Percentiles rank a stretch among this genome's conserved stretches.
Conservation (phyloP, 2,797 vertebrate genomes). For the Coccyzus lansbergi region DNA sequence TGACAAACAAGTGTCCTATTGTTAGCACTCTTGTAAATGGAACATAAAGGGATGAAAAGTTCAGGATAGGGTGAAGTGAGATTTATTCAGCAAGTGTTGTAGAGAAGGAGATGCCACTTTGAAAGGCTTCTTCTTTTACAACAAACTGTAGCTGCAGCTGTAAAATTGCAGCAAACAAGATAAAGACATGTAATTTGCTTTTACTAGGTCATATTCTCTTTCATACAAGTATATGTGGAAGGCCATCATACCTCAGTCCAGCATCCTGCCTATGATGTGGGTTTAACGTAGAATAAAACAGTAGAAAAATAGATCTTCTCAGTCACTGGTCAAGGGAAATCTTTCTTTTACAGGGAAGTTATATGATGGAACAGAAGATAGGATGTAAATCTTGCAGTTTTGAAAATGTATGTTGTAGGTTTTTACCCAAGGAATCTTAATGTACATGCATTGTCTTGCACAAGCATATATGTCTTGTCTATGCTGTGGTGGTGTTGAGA, state of each 20-base stretch:
- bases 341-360: not conserved
- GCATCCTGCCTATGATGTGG: not conserved
- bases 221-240: not conserved
- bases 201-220: not conserved
- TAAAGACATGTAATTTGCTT: not conserved
- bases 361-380: not conserved
- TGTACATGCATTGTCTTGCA: not conserved
- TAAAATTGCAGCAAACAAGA: not conserved
- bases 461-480: not conserved
- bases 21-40: not conserved
- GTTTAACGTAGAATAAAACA: not conserved
- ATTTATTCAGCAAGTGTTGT: not conserved
- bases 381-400: not conserved
- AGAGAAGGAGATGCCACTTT: not conserved
- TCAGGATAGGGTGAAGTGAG: not conserved
- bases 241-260: not conserved
- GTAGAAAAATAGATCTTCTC: not conserved
- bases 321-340: not conserved
- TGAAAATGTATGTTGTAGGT: not conserved
- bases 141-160: not conserved
- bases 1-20: not conserved
- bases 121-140: not conserved
- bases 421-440: not conserved
- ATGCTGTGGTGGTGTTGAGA: not conserved
- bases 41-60: not conserved